A percentile compares a stretch with the other conserved stretches of the same genome.
Evolutionary conservation across 2,888 invertebrate genomes (phyloP).

Genomic region (Rhyacophila evoluta): DNA sequence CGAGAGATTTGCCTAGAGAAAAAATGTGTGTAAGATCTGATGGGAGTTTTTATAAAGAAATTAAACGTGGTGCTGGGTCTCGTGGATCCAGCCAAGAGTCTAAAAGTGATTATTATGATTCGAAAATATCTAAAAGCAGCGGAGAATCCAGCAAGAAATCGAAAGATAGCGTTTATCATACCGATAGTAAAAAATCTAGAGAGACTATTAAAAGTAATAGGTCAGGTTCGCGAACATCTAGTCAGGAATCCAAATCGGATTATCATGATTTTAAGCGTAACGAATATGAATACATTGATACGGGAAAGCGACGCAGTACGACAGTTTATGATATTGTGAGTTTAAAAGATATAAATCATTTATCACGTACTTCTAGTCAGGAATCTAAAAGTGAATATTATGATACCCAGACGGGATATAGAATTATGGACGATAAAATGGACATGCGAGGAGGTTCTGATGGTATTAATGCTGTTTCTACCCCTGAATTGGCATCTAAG

Average conservation of each 20-base stretch:
- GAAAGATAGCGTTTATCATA: conserved; percentile 74
- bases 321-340: conserved; percentile 63
- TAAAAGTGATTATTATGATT: conserved; percentile 77
- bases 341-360: conserved; percentile 62
- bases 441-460: conserved; percentile 62
- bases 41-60: conserved; percentile 79
- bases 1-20: conserved; percentile 79
- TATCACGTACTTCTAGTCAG: conserved; percentile 75
- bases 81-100: conserved; percentile 79
- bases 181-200: conserved; percentile 75
- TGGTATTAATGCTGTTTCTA: conserved; percentile 69
- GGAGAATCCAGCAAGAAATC: conserved; percentile 76
- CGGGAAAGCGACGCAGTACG: conserved; percentile 62
- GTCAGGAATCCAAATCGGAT: conserved; percentile 80
- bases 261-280: conserved; percentile 76
- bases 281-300: conserved; percentile 64
- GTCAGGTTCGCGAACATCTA: conserved; percentile 75
- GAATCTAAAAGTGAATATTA: conserved; percentile 76
- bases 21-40: conserved; percentile 80
- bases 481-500: conserved; percentile 66
- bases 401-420: conserved; percentile 68
- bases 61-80: conserved; percentile 74
- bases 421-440: conserved; percentile 57
- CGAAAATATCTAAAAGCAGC: conserved; percentile 75
- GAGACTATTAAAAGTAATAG: conserved; percentile 74